These are phyloP conservation scores for Mimumesa dahlbomi DNA, from an alignment of 2,888 invertebrate species.

Conservation along the genomic window DNA sequence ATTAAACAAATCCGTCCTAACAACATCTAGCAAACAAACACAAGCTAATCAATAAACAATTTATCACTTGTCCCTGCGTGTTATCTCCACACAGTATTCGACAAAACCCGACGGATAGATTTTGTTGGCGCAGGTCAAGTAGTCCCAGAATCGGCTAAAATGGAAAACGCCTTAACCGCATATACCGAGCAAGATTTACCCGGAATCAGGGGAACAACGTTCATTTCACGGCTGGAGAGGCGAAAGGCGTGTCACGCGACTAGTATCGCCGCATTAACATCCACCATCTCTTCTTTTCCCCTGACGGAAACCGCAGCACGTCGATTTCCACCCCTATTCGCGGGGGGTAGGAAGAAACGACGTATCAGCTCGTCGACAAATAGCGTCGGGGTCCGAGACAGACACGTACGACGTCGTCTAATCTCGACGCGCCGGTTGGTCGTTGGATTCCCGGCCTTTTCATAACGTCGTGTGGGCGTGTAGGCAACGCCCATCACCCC, in stretches of 20 bases:
- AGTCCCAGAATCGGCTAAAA: background rate
- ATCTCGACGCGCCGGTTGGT: constrained; percentile 54
- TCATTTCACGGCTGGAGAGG: constrained; percentile 3
- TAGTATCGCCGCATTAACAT: constrained; percentile 42
- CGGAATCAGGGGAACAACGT: constrained; percentile 21
- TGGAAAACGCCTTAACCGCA: background rate
- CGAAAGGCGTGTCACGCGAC: background rate
- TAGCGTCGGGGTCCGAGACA: constrained; percentile 26
- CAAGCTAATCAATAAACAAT: too few relatives aligned
- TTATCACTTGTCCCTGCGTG: too few relatives aligned
- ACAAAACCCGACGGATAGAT: too few relatives aligned
- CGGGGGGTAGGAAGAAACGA: constrained; percentile 13
- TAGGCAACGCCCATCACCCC: constrained; percentile 64
- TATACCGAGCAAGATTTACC: constrained; percentile 6
- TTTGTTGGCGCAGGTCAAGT: too few relatives aligned
- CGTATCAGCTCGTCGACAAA: constrained; percentile 32
- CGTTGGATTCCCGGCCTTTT: constrained; percentile 22
- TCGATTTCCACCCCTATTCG: constrained; percentile 14
- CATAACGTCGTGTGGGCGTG: constrained; percentile 57
- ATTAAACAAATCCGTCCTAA: too few relatives aligned
- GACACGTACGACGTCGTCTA: constrained; percentile 38
- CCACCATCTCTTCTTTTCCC: constrained; percentile 37
- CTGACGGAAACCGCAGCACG: constrained; percentile 25
- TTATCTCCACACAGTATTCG: too few relatives aligned
- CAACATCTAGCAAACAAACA: too few relatives aligned